Evolutionary conservation across 1,140 invertebrate species (phyloP), one percentile per base, ranked within the genome.

Genomic region (Solenopsis invicta): DNA sequence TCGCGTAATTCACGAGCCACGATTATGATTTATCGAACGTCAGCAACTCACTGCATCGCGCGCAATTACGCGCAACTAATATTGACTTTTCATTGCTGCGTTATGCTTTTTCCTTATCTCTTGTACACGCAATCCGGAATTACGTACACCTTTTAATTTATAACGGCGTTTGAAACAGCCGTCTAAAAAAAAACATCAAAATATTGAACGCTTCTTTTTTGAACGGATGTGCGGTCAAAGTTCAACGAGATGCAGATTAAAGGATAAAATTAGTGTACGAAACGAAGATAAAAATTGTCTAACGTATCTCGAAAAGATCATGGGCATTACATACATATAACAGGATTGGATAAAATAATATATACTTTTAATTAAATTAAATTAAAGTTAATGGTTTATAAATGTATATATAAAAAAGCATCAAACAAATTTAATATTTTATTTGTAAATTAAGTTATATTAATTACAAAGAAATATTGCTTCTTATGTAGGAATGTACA

Each of bases 31-130:
- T 61, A 50, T 37, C 24, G 24, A 45, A 72, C 41, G n/a, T 8
- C 16, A 77, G 56, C 56, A 37, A 45, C 6, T 78, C 34, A 4
- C 24, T 56, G 64, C 16, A 37, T 80, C 52, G n/a, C 18, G 1
- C 18, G 67, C 69, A 29, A 74, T 82, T 82, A 82, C 24, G 21
- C 67, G 37, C 4, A 12, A 61, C 18, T 34, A 72, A 82, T 82
- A 72, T 74, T 75, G 52, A 61, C 41, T 21, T 41, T 24, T 71
- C 37, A 13, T n/a, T 13, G 12, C 8, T 48, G 5, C 24, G 24
- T 21, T 82, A 48, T 37, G 29, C 29, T 1, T 5, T 74, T 62
- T 61, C 13, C 18, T 84, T 61, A 75, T 62, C 54, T 24, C 18
- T 2, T 1, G 21, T 18, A 41, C 10, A 69, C 64, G 12, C 29